phyloP scores from a whole-genome alignment of 2,888 invertebrate species.

The Drosophila infuscata region DNA sequence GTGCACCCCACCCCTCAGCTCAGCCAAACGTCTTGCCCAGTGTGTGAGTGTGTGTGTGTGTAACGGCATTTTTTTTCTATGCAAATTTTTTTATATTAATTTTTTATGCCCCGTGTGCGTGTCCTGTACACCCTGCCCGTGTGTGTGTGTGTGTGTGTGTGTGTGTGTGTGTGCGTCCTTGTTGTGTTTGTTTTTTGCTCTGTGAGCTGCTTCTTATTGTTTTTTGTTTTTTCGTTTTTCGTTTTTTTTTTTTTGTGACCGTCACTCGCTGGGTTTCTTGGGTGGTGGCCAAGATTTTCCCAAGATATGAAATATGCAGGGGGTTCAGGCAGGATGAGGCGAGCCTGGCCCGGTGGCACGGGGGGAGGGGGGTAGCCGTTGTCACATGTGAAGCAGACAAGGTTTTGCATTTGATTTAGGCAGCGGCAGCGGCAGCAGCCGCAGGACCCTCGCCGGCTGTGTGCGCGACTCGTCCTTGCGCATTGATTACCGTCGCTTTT shows the following conservation, averaged over 20 bases:
- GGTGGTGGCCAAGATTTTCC: conserved; percentile 84
- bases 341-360: not conserved
- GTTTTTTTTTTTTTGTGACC: conserved; percentile 42
- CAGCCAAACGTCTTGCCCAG: conserved; percentile 8
- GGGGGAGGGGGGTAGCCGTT: conserved; percentile 46
- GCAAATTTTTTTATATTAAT: conserved; percentile 84
- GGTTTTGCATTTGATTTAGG: conserved; percentile 69
- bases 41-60: conserved; percentile 53
- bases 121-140: conserved; percentile 41
- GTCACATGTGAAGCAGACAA: conserved; percentile 77
- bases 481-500: conserved; percentile 79
- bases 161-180: conserved; percentile 36
- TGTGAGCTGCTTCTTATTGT: conserved; percentile 66
- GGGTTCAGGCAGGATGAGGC: conserved; percentile 33
- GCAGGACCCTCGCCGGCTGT: conserved; percentile 65
- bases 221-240: conserved; percentile 38
- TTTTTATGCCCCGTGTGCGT: conserved; percentile 75
- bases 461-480: conserved; percentile 64
- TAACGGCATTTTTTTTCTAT: conserved; percentile 85
- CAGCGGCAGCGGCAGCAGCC: conserved; percentile 48
- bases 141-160: conserved; percentile 34
- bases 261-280: conserved; percentile 61
- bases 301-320: conserved; percentile 75
- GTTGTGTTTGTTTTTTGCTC: conserved; percentile 50
- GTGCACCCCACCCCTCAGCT: conserved; percentile 11